These are phyloP conservation scores for Acomys russatus DNA, from an alignment of 2,797 vertebrate genomes.

Conservation along the genomic window DNA sequence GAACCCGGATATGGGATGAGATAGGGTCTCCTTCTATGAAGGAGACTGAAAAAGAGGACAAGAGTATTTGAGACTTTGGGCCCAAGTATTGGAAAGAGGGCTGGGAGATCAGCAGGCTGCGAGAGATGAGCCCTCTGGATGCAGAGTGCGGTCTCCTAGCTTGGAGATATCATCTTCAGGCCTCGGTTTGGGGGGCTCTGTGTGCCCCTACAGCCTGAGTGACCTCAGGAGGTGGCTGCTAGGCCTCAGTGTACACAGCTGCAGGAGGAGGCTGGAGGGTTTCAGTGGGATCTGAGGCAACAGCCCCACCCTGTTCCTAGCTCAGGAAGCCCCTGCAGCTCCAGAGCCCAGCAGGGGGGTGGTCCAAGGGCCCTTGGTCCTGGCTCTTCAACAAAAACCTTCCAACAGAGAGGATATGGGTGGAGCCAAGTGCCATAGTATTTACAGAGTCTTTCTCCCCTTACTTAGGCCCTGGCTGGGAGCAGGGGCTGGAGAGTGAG, in stretches of 20 bases:
- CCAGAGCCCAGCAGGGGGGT: slow-evolving; percentile 1
- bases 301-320: slow-evolving; percentile 32
- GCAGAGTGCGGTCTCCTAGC: not conserved
- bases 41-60: not conserved
- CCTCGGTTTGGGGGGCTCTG: not conserved
- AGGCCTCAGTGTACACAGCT: slow-evolving; percentile 18
- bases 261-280: not conserved
- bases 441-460: not conserved
- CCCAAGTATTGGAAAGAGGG: slow-evolving; percentile 12
- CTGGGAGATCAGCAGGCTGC: not conserved
- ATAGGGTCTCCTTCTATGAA: not conserved
- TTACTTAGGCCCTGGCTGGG: slow-evolving; percentile 29
- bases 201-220: not conserved
- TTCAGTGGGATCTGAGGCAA: slow-evolving; percentile 42
- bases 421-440: not conserved
- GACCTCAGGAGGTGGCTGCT: slow-evolving; percentile 21
- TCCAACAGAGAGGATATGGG: slow-evolving; percentile 49
- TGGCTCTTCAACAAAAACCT: slow-evolving; percentile 60
- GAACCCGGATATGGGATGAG: not conserved
- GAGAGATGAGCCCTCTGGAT: not conserved
- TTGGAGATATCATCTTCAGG: not conserved
- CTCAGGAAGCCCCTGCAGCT: slow-evolving; percentile 41
- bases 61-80: not conserved
- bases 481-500: slow-evolving; percentile 85
- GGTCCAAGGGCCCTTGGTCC: slow-evolving; percentile 62